Base-by-base conservation (phyloP, 64 coral and sea anemone genomes). In the Montipora cactus region DNA sequence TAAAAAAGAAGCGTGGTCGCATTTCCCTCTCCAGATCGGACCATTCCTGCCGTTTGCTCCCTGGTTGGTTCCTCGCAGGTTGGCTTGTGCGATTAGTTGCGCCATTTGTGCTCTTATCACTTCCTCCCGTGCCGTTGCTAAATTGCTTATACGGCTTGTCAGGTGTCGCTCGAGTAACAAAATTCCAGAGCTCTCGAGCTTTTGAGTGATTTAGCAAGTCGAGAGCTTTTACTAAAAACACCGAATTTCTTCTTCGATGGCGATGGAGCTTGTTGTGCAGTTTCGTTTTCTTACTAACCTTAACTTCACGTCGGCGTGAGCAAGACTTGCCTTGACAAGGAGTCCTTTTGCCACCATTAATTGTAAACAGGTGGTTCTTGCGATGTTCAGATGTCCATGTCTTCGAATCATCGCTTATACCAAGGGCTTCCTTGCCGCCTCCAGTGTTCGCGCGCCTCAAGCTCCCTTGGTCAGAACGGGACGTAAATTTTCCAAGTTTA, bases 1-100 rank as follows among this genome's bases (percentile, higher is more conserved):
- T 86, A 47, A 86, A 86, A 51, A 86, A 86, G 66, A 86, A 86
- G 0, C 82, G 62, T 15, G 82, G 82, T 86, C 82, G 48, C 82
- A 86, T 86, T 13, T 86, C 82, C 12, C 82, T n/a, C 2, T 47
- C 45, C 2, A 5, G 1, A 47, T 86, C 62, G 15, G 66, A 48
- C 82, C 82, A 86, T 67, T 71, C 16, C 44, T 86, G 82, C 8
- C 82, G 68, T 86, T 71, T 86, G 19, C 68, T 48, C 7, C 82
- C 82, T 22, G 45, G 18, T 8, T 86, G 66, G 8, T 67, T 86
- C 49, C 22, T 86, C 3, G 12, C 3, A 72, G 66, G 64, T 21
- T 86, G 70, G 5, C 49, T 48, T 21, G 68, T 20, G 8, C 44
- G 44, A 7, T 44, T 51, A 69, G 7, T 49, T n/a, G 76, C 49